These are phyloP conservation scores for Furnarius figulus DNA, from an alignment of 2,113 vertebrate genomes.

Conservation along the genomic window DNA sequence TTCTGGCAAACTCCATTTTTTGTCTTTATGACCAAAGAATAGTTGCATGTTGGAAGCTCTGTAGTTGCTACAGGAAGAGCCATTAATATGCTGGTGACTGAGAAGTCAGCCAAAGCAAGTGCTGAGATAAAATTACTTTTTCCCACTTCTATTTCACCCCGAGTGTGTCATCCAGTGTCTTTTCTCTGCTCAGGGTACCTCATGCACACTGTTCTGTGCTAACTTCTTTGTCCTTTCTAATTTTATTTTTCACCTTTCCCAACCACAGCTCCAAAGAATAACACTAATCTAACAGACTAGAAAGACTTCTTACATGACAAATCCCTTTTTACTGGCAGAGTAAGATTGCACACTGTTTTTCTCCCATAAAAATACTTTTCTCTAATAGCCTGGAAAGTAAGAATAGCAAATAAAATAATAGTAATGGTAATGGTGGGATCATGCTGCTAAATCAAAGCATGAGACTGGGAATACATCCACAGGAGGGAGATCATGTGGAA, in stretches of 20 bases:
- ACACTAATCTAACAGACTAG: not conserved
- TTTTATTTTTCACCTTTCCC: slow-evolving; percentile 46
- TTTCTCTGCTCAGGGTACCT: slow-evolving; percentile 19
- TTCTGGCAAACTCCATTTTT: slow-evolving; percentile 52
- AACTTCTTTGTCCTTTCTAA: slow-evolving; percentile 44
- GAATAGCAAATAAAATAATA: not conserved
- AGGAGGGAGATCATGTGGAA: not conserved
- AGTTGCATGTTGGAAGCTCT: slow-evolving; percentile 61
- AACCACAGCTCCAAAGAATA: not conserved
- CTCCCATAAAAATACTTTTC: not conserved
- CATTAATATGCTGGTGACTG: slow-evolving; percentile 49
- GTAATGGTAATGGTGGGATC: not conserved
- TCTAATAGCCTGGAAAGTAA: not conserved
- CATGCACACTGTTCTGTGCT: not conserved
- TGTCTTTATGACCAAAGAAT: slow-evolving; percentile 59
- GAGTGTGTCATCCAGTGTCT: not conserved
- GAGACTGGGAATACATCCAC: not conserved
- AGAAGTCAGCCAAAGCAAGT: slow-evolving; percentile 63
- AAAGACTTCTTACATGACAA: not conserved
- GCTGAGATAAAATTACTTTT: slow-evolving; percentile 63
- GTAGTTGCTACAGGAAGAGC: slow-evolving; percentile 61
- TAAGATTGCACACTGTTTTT: not conserved
- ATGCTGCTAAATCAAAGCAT: not conserved
- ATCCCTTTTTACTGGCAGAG: not conserved
- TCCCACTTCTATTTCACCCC: slow-evolving; percentile 19